These are phyloP conservation scores for Hydrozoanthus gracilis DNA, from an alignment of 92 coral and sea anemone species.

Conservation along the genomic window DNA sequence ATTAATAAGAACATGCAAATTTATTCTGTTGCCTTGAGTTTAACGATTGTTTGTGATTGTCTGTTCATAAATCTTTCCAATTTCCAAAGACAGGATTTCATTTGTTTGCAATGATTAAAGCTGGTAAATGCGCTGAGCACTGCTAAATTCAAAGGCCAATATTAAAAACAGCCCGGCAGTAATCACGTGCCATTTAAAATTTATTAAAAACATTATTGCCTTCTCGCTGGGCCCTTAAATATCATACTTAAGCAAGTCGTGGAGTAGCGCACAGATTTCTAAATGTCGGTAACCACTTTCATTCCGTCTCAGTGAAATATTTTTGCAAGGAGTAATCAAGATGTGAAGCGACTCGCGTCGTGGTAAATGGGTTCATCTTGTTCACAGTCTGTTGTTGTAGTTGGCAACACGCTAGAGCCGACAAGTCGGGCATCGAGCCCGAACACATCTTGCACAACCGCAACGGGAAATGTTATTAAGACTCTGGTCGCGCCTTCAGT, in stretches of 20 bases:
- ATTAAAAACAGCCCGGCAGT: too few species aligned
- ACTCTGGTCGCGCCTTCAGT: constrained; percentile 25
- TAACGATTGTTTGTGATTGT: too few species aligned
- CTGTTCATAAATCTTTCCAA: too few species aligned
- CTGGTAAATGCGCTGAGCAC: too few species aligned
- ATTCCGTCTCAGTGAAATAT: not conserved
- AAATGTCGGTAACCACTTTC: not conserved
- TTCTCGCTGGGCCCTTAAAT: too few species aligned
- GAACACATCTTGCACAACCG: constrained; percentile 23
- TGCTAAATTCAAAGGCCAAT: too few species aligned
- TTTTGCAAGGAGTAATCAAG: constrained; percentile 3
- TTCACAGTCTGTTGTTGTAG: constrained; percentile 37
- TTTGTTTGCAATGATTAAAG: too few species aligned
- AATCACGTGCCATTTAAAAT: too few species aligned
- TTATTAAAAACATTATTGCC: too few species aligned
- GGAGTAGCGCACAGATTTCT: not conserved
- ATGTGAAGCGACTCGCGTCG: constrained; percentile 6
- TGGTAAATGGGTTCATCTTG: constrained; percentile 39
- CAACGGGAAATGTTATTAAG: constrained; percentile 22
- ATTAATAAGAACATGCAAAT: too few species aligned
- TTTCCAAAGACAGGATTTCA: too few species aligned
- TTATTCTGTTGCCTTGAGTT: too few species aligned
- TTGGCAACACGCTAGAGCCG: constrained; percentile 32
- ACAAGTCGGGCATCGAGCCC: constrained; percentile 19
- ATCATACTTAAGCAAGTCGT: not conserved